Conservation (phyloP, 2,888 invertebrate species). For the Drosophila demipolita region DNA sequence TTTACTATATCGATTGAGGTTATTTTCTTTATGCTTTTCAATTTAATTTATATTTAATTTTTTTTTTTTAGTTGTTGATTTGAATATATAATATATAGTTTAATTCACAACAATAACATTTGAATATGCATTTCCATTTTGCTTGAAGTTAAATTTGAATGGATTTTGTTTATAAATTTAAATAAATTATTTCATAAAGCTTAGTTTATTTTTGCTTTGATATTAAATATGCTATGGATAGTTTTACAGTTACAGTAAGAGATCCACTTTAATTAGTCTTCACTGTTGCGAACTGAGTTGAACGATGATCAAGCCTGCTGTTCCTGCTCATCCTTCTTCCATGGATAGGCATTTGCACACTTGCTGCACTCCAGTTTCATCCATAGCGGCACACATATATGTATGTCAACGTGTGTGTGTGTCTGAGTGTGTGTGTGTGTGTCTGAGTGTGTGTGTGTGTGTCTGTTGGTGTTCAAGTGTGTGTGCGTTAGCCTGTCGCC, state of each 20-base stretch:
- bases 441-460: conserved; percentile 17
- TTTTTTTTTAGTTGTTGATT: conserved; percentile 17
- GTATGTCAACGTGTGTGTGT: not conserved
- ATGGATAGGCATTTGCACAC: not conserved
- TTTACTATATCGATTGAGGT: conserved; percentile 49
- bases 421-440: conserved; percentile 4
- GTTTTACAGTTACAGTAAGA: conserved; percentile 38
- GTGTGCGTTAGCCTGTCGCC: conserved; percentile 47
- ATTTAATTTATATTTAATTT: conserved; percentile 12
- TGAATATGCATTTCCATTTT: conserved; percentile 70
- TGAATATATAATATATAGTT: conserved; percentile 68
- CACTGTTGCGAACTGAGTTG: conserved; percentile 9
- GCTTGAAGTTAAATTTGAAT: conserved; percentile 55
- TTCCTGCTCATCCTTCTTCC: conserved; percentile 6
- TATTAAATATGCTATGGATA: conserved; percentile 40
- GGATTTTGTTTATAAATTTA: conserved; percentile 58
- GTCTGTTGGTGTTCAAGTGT: conserved; percentile 17
- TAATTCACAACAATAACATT: conserved; percentile 83
- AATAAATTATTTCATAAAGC: conserved; percentile 61
- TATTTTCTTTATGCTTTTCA: conserved; percentile 16
- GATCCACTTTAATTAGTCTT: conserved; percentile 23
- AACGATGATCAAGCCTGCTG: conserved; percentile 8
- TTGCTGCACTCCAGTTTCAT: not conserved
- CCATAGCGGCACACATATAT: conserved; percentile 6
- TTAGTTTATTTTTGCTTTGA: conserved; percentile 49